Base-by-base conservation (phyloP, 2,797 vertebrate genomes). In the Hybognathus amarus region DNA sequence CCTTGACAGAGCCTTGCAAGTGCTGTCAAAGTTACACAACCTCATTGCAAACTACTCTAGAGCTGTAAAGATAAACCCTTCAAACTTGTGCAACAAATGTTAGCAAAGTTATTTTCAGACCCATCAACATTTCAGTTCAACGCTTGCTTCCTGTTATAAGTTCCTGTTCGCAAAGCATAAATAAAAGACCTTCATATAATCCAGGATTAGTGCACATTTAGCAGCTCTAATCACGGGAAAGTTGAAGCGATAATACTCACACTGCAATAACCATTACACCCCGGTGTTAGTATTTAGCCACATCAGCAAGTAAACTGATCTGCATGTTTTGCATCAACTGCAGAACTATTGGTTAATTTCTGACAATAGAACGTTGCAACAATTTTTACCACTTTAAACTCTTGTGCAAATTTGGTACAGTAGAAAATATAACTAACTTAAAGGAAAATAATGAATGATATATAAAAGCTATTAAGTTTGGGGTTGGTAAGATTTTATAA, bases 31-130 rank as follows among this genome's bases (percentile, higher is more conserved):
- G 90, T 94, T 94, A 87, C 91, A 86, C 91, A 93, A 93, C 63
- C 7, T 17, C 92, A 92, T 92, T 92, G 91, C 93, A 88, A 91
- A 92, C 87, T 85, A 66, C 89, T 92, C 91, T 42, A 13, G 56
- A 82, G 92, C 86, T 91, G 87, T 95, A 94, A 95, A 95, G 93
- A 94, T 94, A 94, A 94, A 90, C 87, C 82, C 82, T 67, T 45
- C 86, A 88, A 92, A 91, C 87, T 87, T 90, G 77, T 79, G 89
- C 86, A 87, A 91, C 85, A 71, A 80, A 89, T 84, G 84, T 84
- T 81, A 54, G 75, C 81, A 84, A 77, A 79, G 64, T 90, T 91
- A 52, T 79, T 87, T 79, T 59, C 80, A 87, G 87, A 79, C n/a
- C 15, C 66, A 64, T 17, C 33, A 22, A 8, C 33, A 5, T 67